phyloP scores from a whole-genome alignment of 1,140 invertebrate species.

The Himalopsyche phryganea region DNA sequence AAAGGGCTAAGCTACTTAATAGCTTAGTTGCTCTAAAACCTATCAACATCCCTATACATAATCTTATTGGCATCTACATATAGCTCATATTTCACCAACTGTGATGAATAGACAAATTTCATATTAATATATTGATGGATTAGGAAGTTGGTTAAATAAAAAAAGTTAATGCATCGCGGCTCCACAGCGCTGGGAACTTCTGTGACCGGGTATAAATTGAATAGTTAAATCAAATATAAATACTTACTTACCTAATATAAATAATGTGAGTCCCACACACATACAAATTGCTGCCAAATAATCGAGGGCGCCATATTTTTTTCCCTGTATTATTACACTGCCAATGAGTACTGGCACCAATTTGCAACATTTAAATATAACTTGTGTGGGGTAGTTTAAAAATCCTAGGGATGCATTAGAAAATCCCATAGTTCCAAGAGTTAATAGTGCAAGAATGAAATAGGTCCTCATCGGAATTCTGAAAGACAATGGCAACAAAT shows the following conservation, averaged over 20 bases:
- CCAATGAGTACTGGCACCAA: constrained; percentile 92
- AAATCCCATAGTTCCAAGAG: constrained; percentile 92
- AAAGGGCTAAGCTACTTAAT: too few species aligned
- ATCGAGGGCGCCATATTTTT: constrained; percentile 80
- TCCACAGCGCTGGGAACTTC: too few species aligned
- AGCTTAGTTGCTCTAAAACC: too few species aligned
- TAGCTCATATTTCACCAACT: too few species aligned
- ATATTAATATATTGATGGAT: too few species aligned
- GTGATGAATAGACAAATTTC: too few species aligned
- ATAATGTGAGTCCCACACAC: constrained; percentile 88
- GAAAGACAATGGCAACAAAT: constrained; percentile 43
- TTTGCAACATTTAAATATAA: constrained; percentile 97
- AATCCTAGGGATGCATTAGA: constrained; percentile 94
- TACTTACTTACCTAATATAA: constrained; percentile 63
- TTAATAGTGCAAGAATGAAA: constrained; percentile 76
- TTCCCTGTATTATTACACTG: constrained; percentile 87
- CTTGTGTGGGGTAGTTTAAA: constrained; percentile 90
- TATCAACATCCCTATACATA: too few species aligned
- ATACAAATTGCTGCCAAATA: constrained; percentile 81
- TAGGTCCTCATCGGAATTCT: constrained; percentile 85
- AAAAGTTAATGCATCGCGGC: too few species aligned
- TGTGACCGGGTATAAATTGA: too few species aligned
- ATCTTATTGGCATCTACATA: too few species aligned
- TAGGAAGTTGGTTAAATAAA: too few species aligned
- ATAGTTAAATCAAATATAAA: background rate